A percentile compares a stretch with the other conserved stretches of the same genome.
Evolutionary conservation across 53 echinoderm and acorn worm genomes (phyloP).

Genomic region (Mesocentrotus franciscanus): DNA sequence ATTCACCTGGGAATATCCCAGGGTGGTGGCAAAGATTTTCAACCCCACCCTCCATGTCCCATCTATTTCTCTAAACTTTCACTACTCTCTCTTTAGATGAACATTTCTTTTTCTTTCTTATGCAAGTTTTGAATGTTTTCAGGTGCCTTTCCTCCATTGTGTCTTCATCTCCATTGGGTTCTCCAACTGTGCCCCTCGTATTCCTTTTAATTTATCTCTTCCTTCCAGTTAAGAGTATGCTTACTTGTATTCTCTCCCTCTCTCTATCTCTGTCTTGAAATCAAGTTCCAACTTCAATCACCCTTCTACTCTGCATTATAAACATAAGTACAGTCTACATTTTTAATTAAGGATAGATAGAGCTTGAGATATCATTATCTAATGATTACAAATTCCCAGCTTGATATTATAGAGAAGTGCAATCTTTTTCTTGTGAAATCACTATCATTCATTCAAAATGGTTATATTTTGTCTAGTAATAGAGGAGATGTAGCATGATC

Average conservation of each 20-base stretch:
- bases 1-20: constrained; percentile 38
- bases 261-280: background rate
- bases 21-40: background rate
- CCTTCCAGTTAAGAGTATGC: background rate
- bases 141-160: background rate
- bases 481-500: background rate
- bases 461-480: background rate
- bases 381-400: too few relatives aligned
- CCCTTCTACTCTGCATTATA: background rate
- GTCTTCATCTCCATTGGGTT: background rate
- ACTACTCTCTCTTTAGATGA: background rate
- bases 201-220: background rate
- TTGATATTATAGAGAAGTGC: too few relatives aligned
- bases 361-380: too few relatives aligned
- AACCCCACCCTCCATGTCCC: constrained; percentile 6
- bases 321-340: too few relatives aligned
- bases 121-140: background rate
- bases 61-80: background rate
- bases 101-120: background rate
- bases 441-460: too few relatives aligned
- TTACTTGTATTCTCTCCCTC: background rate
- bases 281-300: background rate
- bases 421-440: too few relatives aligned
- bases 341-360: too few relatives aligned
- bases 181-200: background rate